These are phyloP conservation scores for Mesochorus sp. DNA, from an alignment of 2,888 invertebrate genomes.

Conservation along the genomic window DNA sequence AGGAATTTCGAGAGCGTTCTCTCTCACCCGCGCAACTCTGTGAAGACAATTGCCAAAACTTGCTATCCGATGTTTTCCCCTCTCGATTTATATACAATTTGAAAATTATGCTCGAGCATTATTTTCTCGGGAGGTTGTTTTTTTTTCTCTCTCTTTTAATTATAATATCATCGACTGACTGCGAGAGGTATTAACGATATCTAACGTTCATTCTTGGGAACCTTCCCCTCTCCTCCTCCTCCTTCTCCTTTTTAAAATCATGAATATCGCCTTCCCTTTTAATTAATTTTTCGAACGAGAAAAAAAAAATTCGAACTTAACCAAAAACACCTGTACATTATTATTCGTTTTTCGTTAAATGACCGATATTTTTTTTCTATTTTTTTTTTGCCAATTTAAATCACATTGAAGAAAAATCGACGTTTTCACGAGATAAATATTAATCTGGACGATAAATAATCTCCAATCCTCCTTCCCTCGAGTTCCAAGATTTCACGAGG, in stretches of 20 bases:
- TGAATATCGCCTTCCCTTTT: neutral
- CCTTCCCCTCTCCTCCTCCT: neutral
- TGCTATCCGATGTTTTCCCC: conserved; percentile 53
- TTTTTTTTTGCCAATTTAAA: conserved; percentile 42
- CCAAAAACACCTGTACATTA: too few species aligned
- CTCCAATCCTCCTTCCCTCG: too few species aligned
- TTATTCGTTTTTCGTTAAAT: too few species aligned
- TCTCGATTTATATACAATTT: conserved; percentile 1
- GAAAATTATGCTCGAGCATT: conserved; percentile 27
- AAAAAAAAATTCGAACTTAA: too few species aligned
- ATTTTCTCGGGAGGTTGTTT: neutral
- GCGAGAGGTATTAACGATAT: conserved; percentile 49
- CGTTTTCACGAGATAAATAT: too few species aligned
- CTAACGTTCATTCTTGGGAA: conserved; percentile 16
- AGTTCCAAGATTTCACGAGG: conserved; percentile 19
- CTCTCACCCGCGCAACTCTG: conserved; percentile 1
- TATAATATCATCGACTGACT: conserved; percentile 36
- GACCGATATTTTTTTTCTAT: conserved; percentile 7
- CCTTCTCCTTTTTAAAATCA: neutral
- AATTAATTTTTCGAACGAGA: too few species aligned
- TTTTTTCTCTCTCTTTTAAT: neutral
- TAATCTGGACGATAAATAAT: too few species aligned
- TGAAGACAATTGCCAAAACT: conserved; percentile 26
- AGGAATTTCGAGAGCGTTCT: conserved; percentile 43
- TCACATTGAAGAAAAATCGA: conserved; percentile 12